Conservation (phyloP, 1,140 invertebrate genomes). For the Paraescarpia echinospica region DNA sequence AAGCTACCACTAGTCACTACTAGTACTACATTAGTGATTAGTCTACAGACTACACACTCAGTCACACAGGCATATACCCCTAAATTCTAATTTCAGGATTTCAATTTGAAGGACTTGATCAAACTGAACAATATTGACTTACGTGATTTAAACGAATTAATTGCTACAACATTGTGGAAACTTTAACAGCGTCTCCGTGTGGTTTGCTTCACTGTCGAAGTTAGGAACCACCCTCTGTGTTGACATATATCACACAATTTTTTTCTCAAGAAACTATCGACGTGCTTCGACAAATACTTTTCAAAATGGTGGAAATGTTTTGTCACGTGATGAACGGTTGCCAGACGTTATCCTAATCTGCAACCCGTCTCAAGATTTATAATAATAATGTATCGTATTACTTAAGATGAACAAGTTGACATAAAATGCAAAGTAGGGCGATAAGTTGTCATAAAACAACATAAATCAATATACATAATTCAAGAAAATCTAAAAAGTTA, state of each 20-base stretch:
- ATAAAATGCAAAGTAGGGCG: no score
- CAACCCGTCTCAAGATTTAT: neutral
- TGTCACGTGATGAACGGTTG: neutral
- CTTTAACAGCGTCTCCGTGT: neutral
- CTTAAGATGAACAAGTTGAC: no score
- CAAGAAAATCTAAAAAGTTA: no score
- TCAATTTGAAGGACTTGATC: neutral
- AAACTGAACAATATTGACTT: neutral
- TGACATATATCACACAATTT: neutral
- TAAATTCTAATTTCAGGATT: no score
- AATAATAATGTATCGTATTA: neutral
- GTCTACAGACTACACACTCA: no score
- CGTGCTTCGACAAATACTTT: neutral
- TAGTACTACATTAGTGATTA: no score
- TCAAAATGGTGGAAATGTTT: slow-evolving; percentile 6
- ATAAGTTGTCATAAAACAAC: no score
- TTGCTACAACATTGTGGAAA: neutral
- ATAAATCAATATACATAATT: no score
- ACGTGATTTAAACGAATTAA: neutral
- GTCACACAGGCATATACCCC: no score
- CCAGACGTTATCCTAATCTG: neutral
- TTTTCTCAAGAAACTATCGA: neutral
- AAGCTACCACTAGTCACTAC: no score
- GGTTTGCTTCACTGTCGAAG: neutral
- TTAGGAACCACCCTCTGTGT: neutral